Evolutionary conservation across 2,113 vertebrate species (phyloP), one percentile per base, ranked within the genome.

Genomic region (Clarias gariepinus): DNA sequence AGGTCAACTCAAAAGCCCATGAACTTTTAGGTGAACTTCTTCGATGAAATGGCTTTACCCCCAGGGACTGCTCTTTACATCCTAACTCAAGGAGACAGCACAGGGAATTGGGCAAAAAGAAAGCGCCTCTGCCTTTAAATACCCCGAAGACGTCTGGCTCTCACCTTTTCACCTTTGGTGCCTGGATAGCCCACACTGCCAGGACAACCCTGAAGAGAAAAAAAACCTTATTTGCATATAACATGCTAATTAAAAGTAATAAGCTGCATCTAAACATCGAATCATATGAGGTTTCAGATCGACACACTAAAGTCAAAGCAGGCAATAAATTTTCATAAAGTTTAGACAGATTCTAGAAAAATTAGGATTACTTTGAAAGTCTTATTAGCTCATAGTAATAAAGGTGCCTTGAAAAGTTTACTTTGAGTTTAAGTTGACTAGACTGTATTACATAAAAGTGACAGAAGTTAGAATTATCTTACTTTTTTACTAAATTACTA

Each of bases 121-220:
- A 55, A 55, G 57, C 30, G 12, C 33, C n/a, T 16, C 15, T 55
- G 47, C 15, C 3, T 86, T 15, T 68, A 47, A 86, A 47, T 57
- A 13, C 15, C 9, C 13, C 33, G 52, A 47, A 55, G 53, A 30
- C n/a, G 12, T 85, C 33, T 5, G 78, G 61, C 4, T 89, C 94
- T 92, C 92, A 97, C 97, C 94, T 96, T 96, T 88, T 96, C 94
- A 89, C 97, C 97, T 94, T 97, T 97, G 66, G 95, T 94, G 33
- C 97, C 97, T 83, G 90, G 89, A 82, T 89, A 91, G 5, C 97
- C 97, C 52, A 90, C 90, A 9, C 92, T 94, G 74, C 97, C 97
- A 36, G 90, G 88, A 90, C 95, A 96, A 55, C 97, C 97, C 97
- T 98, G 66, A 33, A 25, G 55, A 9, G 68, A 36, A 71, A 13